phyloP scores from a whole-genome alignment of 2,888 invertebrate species.

The Pristionchus exspectatus region DNA sequence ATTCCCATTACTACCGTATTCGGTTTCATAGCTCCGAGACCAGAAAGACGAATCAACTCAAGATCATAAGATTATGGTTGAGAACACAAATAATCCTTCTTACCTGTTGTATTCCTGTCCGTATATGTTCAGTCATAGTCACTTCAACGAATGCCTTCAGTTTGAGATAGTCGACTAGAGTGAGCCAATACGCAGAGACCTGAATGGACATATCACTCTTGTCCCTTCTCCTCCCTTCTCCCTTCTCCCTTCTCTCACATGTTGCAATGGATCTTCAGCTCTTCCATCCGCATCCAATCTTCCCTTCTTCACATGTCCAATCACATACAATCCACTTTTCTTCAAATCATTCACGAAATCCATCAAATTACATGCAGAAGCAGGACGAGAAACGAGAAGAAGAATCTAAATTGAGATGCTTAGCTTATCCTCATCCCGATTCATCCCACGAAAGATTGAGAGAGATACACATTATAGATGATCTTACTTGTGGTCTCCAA shows the following conservation, averaged over 20 bases:
- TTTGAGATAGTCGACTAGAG: constrained; percentile 94
- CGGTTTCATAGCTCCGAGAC: constrained; percentile 99
- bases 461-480: background rate
- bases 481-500: constrained; percentile 48
- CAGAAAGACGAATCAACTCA: constrained; percentile 80
- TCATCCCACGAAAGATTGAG: background rate
- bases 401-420: constrained; percentile 86
- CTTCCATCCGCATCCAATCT: constrained; percentile 80
- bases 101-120: constrained; percentile 93
- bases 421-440: background rate
- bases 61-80: background rate
- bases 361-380: constrained; percentile 92
- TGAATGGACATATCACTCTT: constrained; percentile 14
- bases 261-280: constrained; percentile 85
- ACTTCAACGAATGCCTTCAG: constrained; percentile 97
- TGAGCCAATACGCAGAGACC: constrained; percentile 92
- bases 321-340: constrained; percentile 90
- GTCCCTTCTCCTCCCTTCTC: background rate
- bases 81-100: background rate
- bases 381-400: constrained; percentile 91
- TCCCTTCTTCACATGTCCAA: constrained; percentile 84
- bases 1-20: constrained; percentile 97
- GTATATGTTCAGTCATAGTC: constrained; percentile 89
- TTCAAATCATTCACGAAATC: constrained; percentile 98
- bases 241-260: constrained; percentile 72